Base-by-base conservation (phyloP, 2,113 vertebrate species). In the Dissostichus mawsoni region DNA sequence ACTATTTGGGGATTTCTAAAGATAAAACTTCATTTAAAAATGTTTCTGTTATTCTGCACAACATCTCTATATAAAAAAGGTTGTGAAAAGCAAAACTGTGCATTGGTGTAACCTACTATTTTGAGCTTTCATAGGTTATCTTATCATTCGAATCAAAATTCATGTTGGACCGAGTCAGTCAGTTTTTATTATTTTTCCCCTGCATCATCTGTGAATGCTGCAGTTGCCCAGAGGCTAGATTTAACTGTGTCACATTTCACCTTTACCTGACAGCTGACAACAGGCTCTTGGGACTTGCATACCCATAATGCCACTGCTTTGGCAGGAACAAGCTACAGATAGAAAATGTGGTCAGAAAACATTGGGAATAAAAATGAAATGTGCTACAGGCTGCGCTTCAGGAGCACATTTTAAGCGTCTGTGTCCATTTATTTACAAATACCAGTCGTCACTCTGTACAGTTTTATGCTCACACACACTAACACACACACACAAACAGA, bases 191-290 rank as follows among this genome's bases (percentile, higher is more conserved):
- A 52, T 78, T 72, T 41, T 76, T 36, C 78, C 57, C 48, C 10
- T 81, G 12, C 61, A 75, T 61, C 68, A 73, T 58, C 36, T 63
- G 55, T 69, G 64, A 70, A 64, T 64, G 36, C 50, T 63, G 17
- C 20, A 50, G 53, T 61, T 77, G 76, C 45, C 80, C 33, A 66
- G 58, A 78, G 71, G 75, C 72, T 69, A 51, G 50, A 89, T 52
- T 51, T 23, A 69, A 41, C 5, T 1, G 55, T 57, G 69, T 76
- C 47, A 53, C 58, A 53, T 77, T 74, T 81, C 69, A 61, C 77
- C 68, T 85, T 74, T 73, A 70, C 81, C 62, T 79, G 86, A 66
- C 80, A 81, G 62, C 45, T 87, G 78, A 86, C 73, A 80, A 52
- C 53, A 57, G 23, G 14, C 74, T 76, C 70, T 14, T 10, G 70